Base-by-base conservation (phyloP, 2,888 invertebrate species). In the Aricia artaxerxes region DNA sequence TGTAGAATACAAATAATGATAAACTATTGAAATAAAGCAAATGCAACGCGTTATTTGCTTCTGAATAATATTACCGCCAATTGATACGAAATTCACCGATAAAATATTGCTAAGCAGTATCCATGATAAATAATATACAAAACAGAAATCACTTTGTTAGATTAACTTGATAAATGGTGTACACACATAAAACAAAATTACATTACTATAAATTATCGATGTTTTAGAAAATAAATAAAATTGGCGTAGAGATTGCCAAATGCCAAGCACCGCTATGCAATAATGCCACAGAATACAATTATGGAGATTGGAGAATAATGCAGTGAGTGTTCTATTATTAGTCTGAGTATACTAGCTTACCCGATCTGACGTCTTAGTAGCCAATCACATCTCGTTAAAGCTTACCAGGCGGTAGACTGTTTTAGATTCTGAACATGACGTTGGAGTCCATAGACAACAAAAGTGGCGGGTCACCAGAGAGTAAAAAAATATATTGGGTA, bases 221-320 rank as follows among this genome's bases (percentile, higher is more conserved):
- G 86, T 87, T 88, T 87, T 85, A 87, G 82, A 82, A 86, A 88
- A 87, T 87, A 91, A 89, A 86, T 57, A 84, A 84, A 84, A 82
- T 83, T 89, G 88, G 88, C 91, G 89, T 90, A 91, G 88, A 87
- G 24, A 69, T 88, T 89, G 88, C 88, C 91, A 92, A 93, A 92
- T 89, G 88, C 88, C 91, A 92, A 93, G 93, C 93, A 90, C 90
- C 93, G 92, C 93, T 92, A 92, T 92, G 89, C 83, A 92, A 91
- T 89, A 75, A 49, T 40, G 73, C 73, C 24, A 24, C 24, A 24
- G 24, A 24, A 24, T 24, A 24, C 24, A 24, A 24, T 0, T 24
- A 24, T 24, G 24, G 24, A 24, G 24, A 24, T 24, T 24, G 24
- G 24, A 24, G 24, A 24, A 24, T 24, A 24, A 49, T 40, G 73